Percentiles rank a stretch among this genome's conserved stretches.
These are phyloP conservation scores for Drosophila colorata DNA, from an alignment of 2,888 invertebrate genomes.

Conservation along the genomic window DNA sequence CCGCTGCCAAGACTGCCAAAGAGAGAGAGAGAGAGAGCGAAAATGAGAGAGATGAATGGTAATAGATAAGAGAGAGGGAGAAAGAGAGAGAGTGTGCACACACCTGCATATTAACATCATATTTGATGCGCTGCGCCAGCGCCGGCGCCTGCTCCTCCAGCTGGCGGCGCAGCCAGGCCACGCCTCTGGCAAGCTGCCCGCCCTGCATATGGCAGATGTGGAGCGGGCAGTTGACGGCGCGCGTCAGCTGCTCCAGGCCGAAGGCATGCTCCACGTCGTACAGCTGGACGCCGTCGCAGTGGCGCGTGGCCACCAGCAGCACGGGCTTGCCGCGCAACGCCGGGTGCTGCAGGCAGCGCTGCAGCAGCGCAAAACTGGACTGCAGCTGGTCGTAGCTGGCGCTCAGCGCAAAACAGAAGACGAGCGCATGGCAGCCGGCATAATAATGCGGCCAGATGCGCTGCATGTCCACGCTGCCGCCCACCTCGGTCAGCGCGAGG, in stretches of 20 bases:
- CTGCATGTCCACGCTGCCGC: slow-evolving; percentile 82
- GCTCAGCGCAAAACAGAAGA: slow-evolving; percentile 82
- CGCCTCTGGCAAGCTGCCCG: slow-evolving; percentile 31
- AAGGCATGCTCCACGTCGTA: slow-evolving; percentile 83
- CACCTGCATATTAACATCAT: slow-evolving; percentile 79
- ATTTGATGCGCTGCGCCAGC: slow-evolving; percentile 66
- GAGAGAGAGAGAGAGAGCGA: neutral
- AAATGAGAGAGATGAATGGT: neutral
- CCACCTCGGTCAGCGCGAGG: slow-evolving; percentile 82
- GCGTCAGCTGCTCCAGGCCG: slow-evolving; percentile 73
- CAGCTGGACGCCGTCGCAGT: slow-evolving; percentile 74
- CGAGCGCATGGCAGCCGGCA: slow-evolving; percentile 62
- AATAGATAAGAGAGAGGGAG: neutral
- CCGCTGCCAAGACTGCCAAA: slow-evolving; percentile 68
- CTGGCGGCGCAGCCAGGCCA: slow-evolving; percentile 65
- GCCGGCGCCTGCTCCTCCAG: slow-evolving; percentile 51
- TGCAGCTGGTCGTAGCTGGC: slow-evolving; percentile 53
- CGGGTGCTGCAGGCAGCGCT: slow-evolving; percentile 65
- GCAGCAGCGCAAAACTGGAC: slow-evolving; percentile 67
- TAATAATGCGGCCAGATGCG: slow-evolving; percentile 84
- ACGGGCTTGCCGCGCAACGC: slow-evolving; percentile 80
- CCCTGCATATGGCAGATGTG: slow-evolving; percentile 60
- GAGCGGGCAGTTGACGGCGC: slow-evolving; percentile 59
- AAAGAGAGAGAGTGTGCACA: neutral
- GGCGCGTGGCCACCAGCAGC: slow-evolving; percentile 77